Base-by-base conservation (phyloP, 92 coral and sea anemone genomes). In the Pocillopora grandis region DNA sequence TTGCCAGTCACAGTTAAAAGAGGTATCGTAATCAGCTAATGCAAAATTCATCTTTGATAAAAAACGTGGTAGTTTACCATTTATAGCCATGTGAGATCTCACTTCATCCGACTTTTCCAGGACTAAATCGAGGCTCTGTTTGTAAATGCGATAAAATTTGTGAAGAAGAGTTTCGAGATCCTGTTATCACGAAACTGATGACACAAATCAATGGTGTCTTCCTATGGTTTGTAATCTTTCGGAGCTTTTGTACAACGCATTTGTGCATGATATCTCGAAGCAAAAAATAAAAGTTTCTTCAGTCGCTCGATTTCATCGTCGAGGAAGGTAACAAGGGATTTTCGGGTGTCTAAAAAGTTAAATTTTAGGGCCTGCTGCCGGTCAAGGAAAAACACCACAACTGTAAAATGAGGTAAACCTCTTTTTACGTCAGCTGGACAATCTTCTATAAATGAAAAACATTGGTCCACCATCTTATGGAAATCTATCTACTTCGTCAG, bases 1-100 rank as follows among this genome's bases (percentile, higher is more conserved):
- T 68, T 61, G 90, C 90, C 90, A 87, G 66, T 87, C 90, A 77
- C 90, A 87, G 63, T 69, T 68, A 15, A 81, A 66, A 3, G 60
- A 59, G 5, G 56, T 52, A 3, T 82, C 83, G 9, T 58, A 77
- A 56, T 64, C 69, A 78, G 66, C 15, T 59, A 84, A 36, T 4
- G 74, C 87, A 18, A 17, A 11, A 15, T 65, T 64, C 76, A 84
- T 76, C 76, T 76, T 67, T 19, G 10, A 0, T 0, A 76, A 20
- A 76, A 27, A 49, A 5, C 67, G 59, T 19, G 81, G 82, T 0
- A 76, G 75, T 20, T 31, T 69, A 7, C 85, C 76, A 20, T 64
- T 35, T 4, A 66, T 10, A 19, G 17, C 16, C 49, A 58, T 42
- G 23, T 5, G 33, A 0, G 87, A 84, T 75, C 57, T 84, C 16